Evolutionary conservation across 2,113 vertebrate genomes (phyloP).

Genomic region (Pygoscelis adeliae): DNA sequence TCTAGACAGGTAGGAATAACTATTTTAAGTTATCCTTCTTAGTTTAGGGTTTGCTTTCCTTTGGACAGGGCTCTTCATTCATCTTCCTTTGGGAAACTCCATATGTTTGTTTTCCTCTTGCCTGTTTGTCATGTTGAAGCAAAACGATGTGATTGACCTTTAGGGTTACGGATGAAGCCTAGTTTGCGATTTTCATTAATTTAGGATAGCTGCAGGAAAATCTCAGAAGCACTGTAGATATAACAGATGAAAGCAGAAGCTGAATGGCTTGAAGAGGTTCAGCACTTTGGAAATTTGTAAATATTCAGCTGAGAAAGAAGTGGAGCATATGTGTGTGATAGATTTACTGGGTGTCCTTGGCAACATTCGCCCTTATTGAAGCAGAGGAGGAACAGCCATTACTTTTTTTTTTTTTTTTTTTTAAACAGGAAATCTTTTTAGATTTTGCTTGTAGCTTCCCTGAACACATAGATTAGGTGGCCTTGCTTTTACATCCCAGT

Average conservation of each 20-base stretch:
- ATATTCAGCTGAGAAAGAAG: background rate
- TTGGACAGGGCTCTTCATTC: background rate
- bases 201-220: background rate
- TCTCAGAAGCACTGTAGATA: background rate
- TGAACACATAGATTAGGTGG: background rate
- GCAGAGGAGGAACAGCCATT: background rate
- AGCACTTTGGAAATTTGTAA: slow-evolving; percentile 16
- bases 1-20: background rate
- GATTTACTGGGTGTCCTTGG: slow-evolving; percentile 4
- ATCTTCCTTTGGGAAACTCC: background rate
- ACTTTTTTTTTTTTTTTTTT: background rate
- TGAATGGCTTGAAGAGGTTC: background rate
- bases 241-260: slow-evolving; percentile 17
- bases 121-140: background rate
- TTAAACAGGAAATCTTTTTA: background rate
- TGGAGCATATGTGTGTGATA: background rate
- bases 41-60: background rate
- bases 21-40: background rate
- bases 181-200: background rate
- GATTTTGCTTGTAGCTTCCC: background rate
- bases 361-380: background rate
- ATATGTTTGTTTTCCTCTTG: background rate
- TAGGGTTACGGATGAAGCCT: background rate
- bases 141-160: slow-evolving; percentile 37
- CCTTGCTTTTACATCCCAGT: background rate